phyloP scores from a whole-genome alignment of 2,113 vertebrate species.

The Origma solitaria region DNA sequence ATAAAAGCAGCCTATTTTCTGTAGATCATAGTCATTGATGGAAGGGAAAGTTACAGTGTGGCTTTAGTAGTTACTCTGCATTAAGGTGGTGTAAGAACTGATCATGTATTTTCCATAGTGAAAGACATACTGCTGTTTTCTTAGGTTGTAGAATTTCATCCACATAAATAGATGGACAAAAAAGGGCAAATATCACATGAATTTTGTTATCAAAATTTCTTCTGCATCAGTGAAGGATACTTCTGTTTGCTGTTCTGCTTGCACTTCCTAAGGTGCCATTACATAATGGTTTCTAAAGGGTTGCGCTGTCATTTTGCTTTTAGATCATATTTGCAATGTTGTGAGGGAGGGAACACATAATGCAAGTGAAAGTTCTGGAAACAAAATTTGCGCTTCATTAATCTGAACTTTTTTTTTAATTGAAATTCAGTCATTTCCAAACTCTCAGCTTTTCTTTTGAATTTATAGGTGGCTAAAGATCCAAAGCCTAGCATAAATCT shows the following conservation, averaged over 20 bases:
- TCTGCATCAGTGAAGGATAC: background rate
- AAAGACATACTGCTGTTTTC: background rate
- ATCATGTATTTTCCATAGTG: background rate
- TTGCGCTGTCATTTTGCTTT: background rate
- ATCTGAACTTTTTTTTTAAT: background rate
- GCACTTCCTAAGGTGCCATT: background rate
- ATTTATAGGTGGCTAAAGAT: background rate
- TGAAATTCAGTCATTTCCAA: background rate
- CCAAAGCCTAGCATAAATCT: background rate
- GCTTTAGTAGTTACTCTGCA: background rate
- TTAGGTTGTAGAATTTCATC: background rate
- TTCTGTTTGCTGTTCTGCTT: background rate
- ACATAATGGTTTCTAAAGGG: background rate
- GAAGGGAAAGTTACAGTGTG: background rate
- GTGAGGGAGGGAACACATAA: background rate
- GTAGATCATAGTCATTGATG: background rate
- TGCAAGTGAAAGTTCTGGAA: background rate
- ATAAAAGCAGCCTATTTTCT: background rate
- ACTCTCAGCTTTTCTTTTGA: background rate
- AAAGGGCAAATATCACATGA: background rate
- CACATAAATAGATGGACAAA: background rate
- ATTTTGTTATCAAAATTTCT: background rate
- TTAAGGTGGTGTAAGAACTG: background rate
- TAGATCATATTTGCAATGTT: background rate
- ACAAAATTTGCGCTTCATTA: background rate